phyloP scores from a whole-genome alignment of 2,888 invertebrate genomes.

The Ligdia adustata region DNA sequence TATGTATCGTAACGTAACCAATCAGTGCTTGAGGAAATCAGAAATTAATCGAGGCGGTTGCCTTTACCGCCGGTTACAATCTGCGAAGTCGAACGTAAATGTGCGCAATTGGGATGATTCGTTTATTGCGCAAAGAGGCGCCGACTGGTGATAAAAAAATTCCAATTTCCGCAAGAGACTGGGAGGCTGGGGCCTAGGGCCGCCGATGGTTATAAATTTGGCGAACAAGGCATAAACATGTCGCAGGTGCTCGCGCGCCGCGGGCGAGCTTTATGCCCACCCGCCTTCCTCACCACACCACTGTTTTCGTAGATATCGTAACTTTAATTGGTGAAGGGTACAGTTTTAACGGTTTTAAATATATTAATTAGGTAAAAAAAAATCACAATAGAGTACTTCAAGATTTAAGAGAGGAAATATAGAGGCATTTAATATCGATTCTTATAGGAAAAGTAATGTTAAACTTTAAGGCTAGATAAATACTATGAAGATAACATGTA shows the following conservation, averaged over 20 bases:
- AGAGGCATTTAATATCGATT: too few species aligned
- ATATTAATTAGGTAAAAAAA: too few species aligned
- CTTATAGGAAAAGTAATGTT: too few species aligned
- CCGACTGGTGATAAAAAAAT: conserved; percentile 70
- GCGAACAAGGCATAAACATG: conserved; percentile 73
- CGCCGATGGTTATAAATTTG: conserved; percentile 67
- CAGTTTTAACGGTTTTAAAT: too few species aligned
- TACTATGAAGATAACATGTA: too few species aligned
- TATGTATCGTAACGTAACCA: conserved; percentile 39
- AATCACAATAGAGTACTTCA: too few species aligned
- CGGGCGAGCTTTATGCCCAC: conserved; percentile 60
- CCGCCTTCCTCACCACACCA: conserved; percentile 30
- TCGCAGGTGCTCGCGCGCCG: conserved; percentile 60
- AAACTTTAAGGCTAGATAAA: too few species aligned
- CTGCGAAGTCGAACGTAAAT: conserved; percentile 46
- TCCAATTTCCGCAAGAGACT: conserved; percentile 63
- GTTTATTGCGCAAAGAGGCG: conserved; percentile 54
- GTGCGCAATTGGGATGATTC: conserved; percentile 42
- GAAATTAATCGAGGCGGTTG: conserved; percentile 58
- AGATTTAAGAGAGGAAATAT: too few species aligned
- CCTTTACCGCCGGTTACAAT: conserved; percentile 59
- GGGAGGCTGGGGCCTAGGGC: conserved; percentile 31
- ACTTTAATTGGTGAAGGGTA: not conserved
- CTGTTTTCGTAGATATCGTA: conserved; percentile 12
- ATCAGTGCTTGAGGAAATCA: conserved; percentile 45